phyloP scores from a whole-genome alignment of 2,113 vertebrate species.

The Stegostoma tigrinum region DNA sequence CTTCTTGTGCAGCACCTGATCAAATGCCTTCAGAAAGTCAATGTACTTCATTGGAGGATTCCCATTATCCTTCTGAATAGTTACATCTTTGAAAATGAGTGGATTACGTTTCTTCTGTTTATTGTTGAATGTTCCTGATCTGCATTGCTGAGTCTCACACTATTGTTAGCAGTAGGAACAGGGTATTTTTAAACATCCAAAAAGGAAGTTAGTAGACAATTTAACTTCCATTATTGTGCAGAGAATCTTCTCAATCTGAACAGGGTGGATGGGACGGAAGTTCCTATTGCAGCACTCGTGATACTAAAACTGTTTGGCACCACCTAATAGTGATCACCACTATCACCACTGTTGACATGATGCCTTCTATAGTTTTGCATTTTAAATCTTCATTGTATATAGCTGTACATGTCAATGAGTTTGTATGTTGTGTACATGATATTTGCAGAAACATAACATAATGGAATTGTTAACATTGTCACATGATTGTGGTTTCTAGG shows the following conservation, averaged over 20 bases:
- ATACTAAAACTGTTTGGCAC: neutral
- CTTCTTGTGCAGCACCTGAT: no score
- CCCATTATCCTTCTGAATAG: no score
- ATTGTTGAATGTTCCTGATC: neutral
- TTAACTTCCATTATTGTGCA: neutral
- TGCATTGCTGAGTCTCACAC: neutral
- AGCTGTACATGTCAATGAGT: neutral
- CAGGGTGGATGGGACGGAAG: neutral
- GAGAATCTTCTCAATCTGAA: neutral
- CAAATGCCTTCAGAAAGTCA: no score
- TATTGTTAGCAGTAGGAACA: neutral
- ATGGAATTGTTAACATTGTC: neutral
- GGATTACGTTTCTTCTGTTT: neutral
- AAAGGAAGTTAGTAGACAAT: neutral
- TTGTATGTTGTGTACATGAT: neutral
- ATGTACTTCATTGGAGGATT: no score
- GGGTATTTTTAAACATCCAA: neutral
- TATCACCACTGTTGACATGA: neutral
- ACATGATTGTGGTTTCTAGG: neutral
- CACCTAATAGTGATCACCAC: neutral
- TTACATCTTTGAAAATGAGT: no score
- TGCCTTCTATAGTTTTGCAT: neutral
- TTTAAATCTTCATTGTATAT: neutral
- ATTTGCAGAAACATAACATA: neutral
- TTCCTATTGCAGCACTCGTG: neutral